Conservation (phyloP, 2,113 vertebrate species). For the Seriola dumerili region DNA sequence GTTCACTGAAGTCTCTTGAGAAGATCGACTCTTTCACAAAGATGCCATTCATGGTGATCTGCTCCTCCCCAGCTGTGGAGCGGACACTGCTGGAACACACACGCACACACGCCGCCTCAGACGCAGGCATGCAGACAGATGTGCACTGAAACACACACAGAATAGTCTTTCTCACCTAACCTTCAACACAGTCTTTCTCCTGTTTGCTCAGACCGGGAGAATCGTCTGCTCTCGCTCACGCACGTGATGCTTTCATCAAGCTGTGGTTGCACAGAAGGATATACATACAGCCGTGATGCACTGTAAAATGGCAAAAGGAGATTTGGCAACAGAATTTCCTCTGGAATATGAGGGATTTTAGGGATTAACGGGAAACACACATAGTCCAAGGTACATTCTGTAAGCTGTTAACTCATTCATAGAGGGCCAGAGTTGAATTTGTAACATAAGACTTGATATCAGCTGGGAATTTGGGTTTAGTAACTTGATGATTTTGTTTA, state of each 20-base stretch:
- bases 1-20: slow-evolving; percentile 68
- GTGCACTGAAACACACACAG: slow-evolving; percentile 30
- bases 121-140: slow-evolving; percentile 43
- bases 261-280: slow-evolving; percentile 4
- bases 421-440: slow-evolving; percentile 17
- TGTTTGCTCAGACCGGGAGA: slow-evolving; percentile 29
- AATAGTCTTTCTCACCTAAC: slow-evolving; percentile 19
- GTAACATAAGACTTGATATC: background rate
- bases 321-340: slow-evolving; percentile 64
- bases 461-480: background rate
- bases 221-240: background rate
- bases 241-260: slow-evolving; percentile 17
- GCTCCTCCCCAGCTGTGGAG: slow-evolving; percentile 66
- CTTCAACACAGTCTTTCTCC: slow-evolving; percentile 20
- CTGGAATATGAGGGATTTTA: slow-evolving; percentile 75
- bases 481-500: background rate
- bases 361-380: slow-evolving; percentile 70
- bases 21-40: slow-evolving; percentile 73
- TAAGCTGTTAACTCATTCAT: slow-evolving; percentile 59
- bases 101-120: background rate
- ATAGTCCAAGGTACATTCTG: slow-evolving; percentile 67
- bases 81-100: slow-evolving; percentile 28
- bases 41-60: slow-evolving; percentile 70
- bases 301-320: slow-evolving; percentile 46
- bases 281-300: background rate